Evolutionary conservation across 2,888 invertebrate species (phyloP).

Genomic region (Amphiduros pacificus): DNA sequence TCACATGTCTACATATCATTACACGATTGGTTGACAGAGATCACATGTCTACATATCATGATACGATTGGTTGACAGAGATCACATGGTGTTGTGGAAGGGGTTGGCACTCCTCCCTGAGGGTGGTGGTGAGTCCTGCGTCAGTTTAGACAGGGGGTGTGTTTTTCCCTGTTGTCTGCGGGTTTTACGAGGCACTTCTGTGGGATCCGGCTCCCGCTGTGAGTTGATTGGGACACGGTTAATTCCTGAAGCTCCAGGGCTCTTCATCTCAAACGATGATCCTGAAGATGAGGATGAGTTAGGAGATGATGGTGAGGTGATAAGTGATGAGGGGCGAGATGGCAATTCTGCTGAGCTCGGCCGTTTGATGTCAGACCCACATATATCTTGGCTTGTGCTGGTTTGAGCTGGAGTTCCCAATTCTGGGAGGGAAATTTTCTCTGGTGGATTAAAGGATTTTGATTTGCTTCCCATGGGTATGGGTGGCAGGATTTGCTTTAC

Average conservation of each 20-base stretch:
- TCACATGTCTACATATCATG: no score
- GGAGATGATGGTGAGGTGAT: not conserved
- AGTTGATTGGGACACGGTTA: constrained; percentile 4
- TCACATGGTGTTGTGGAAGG: constrained; percentile 11
- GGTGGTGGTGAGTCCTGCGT: not conserved
- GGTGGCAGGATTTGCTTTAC: no score
- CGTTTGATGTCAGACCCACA: no score
- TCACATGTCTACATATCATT: no score
- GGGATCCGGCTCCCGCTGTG: constrained; percentile 7
- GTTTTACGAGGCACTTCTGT: constrained; percentile 2
- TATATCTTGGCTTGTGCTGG: no score
- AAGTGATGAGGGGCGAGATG: not conserved
- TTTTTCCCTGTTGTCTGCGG: constrained; percentile 14
- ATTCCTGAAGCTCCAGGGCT: not conserved
- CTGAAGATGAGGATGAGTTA: not conserved
- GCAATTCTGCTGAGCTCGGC: not conserved
- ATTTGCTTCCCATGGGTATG: no score
- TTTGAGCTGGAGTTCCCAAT: no score
- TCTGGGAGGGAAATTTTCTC: no score
- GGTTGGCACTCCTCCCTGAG: not conserved
- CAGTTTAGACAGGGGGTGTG: constrained; percentile 11
- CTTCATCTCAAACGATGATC: not conserved
- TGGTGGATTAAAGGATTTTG: no score
- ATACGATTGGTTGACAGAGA: no score
- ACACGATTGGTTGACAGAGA: no score